Conservation (phyloP, 2,888 invertebrate genomes). For the Heliconius cydno region DNA sequence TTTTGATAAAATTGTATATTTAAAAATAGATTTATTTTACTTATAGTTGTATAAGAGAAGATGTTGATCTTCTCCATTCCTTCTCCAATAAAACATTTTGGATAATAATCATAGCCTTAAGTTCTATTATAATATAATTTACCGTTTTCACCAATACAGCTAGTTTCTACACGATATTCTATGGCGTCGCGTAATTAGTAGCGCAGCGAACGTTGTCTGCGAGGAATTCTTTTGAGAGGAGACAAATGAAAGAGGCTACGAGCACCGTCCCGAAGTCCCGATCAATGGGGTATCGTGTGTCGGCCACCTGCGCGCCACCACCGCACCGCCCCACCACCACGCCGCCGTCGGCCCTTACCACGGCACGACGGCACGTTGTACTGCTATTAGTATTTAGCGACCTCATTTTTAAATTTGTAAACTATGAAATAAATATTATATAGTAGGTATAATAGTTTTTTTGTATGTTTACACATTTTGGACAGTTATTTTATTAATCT, state of each 20-base stretch:
- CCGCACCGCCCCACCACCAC: constrained; percentile 29
- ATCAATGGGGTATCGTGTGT: constrained; percentile 80
- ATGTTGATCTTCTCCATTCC: neutral
- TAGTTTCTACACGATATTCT: constrained; percentile 54
- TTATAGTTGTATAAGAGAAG: no score
- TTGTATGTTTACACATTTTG: neutral
- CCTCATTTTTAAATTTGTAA: constrained; percentile 10
- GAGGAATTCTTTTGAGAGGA: constrained; percentile 78
- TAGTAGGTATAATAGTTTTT: no score
- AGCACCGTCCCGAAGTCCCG: constrained; percentile 62
- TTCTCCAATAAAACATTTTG: neutral
- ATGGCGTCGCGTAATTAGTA: constrained; percentile 76
- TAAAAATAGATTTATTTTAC: neutral
- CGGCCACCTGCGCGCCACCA: constrained; percentile 76
- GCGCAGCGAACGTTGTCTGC: constrained; percentile 77
- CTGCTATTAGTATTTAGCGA: constrained; percentile 43
- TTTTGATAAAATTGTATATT: neutral
- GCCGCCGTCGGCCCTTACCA: constrained; percentile 55
- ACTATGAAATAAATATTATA: neutral
- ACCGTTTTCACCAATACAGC: neutral
- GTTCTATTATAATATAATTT: neutral
- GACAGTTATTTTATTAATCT: neutral
- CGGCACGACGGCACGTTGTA: constrained; percentile 33
- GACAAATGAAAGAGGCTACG: constrained; percentile 73
- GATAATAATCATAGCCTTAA: neutral